Conservation (phyloP, 2,888 invertebrate species). For the Ceratothoa steindachneri region DNA sequence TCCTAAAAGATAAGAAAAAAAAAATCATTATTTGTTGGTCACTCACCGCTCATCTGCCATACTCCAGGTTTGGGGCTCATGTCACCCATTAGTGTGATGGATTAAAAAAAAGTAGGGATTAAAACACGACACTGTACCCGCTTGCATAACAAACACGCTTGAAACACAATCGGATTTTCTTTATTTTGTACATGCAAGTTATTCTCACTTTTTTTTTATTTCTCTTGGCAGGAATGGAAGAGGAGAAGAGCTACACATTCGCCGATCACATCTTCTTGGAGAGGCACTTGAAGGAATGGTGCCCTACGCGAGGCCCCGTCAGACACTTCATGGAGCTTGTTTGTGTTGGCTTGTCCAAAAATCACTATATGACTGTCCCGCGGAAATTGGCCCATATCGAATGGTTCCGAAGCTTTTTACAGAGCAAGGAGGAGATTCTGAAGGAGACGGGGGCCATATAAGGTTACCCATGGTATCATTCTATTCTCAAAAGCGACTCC, state of each 20-base stretch:
- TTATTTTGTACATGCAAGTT: too few species aligned
- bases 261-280: slow-evolving; percentile 93
- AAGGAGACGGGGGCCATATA: slow-evolving; percentile 37
- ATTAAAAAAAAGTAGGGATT: too few species aligned
- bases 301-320: slow-evolving; percentile 83
- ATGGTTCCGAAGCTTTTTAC: slow-evolving; percentile 59
- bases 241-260: slow-evolving; percentile 66
- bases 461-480: too few species aligned
- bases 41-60: too few species aligned
- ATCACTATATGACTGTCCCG: slow-evolving; percentile 78
- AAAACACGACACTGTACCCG: too few species aligned
- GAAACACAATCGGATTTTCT: too few species aligned
- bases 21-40: too few species aligned
- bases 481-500: too few species aligned
- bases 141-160: not conserved
- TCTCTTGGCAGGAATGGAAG: slow-evolving; percentile 56
- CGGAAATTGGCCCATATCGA: slow-evolving; percentile 83
- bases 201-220: too few species aligned
- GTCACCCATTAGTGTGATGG: too few species aligned
- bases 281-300: slow-evolving; percentile 76
- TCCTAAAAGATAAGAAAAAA: too few species aligned
- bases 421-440: slow-evolving; percentile 25
- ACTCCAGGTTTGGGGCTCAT: too few species aligned
- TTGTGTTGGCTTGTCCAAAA: slow-evolving; percentile 86
- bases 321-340: slow-evolving; percentile 97